Conservation (phyloP, 2,113 vertebrate genomes). For the Nymphicus hollandicus region DNA sequence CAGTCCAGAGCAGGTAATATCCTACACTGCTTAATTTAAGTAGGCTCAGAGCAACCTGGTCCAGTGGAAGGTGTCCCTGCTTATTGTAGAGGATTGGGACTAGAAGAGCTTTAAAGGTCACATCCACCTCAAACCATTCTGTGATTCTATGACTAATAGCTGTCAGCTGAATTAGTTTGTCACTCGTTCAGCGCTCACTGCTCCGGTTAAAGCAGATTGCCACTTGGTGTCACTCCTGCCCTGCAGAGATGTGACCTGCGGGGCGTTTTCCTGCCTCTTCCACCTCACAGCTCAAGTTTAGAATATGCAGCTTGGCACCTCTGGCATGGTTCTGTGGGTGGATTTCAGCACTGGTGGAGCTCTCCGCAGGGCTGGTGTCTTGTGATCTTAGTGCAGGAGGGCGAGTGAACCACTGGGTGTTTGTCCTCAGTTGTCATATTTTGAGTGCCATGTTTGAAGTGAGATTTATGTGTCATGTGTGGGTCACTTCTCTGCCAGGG, state of each 20-base stretch:
- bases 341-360: background rate
- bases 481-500: background rate
- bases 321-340: background rate
- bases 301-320: background rate
- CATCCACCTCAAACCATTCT: background rate
- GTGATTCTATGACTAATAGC: background rate
- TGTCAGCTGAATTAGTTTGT: background rate
- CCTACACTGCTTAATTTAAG: background rate
- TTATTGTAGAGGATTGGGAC: background rate
- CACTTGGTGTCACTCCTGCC: constrained; percentile 55
- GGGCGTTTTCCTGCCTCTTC: background rate
- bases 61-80: background rate
- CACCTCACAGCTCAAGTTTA: accelerated
- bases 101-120: background rate
- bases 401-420: background rate
- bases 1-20: background rate
- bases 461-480: background rate
- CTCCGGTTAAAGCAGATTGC: background rate
- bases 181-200: accelerated
- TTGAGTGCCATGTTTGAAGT: accelerated
- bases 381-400: background rate
- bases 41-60: background rate
- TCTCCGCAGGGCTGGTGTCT: background rate
- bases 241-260: accelerated
- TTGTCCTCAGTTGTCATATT: accelerated